Evolutionary conservation across 1,140 invertebrate species (phyloP).

Genomic region (Danaus plexippus): DNA sequence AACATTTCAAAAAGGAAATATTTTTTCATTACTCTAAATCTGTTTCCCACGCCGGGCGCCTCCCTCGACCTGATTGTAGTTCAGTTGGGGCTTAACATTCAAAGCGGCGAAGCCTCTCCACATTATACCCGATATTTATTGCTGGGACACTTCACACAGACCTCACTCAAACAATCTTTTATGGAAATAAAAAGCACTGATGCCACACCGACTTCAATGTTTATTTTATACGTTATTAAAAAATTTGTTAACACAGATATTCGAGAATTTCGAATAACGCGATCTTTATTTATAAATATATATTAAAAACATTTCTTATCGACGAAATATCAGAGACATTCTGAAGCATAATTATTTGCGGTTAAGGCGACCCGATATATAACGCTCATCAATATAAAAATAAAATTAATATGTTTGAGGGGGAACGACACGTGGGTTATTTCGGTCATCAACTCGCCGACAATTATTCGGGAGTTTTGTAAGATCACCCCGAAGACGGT

Average conservation of each 20-base stretch:
- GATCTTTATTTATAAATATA: background rate
- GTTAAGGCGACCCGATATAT: conserved; percentile 13
- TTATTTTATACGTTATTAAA: no score
- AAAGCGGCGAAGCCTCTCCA: conserved; percentile 55
- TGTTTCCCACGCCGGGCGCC: conserved; percentile 29
- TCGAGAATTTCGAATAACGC: no score
- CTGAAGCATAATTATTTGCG: conserved; percentile 11
- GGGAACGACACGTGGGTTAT: conserved; percentile 54
- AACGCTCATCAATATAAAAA: conserved; percentile 56
- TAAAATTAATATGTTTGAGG: conserved; percentile 61
- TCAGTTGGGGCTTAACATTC: conserved; percentile 64
- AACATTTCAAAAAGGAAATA: no score
- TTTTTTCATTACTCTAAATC: no score
- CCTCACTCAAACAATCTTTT: conserved; percentile 4
- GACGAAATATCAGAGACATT: conserved; percentile 20
- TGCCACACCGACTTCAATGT: no score
- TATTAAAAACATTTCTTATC: conserved; percentile 2
- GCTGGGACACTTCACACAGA: conserved; percentile 49
- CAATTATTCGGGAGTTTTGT: conserved; percentile 67
- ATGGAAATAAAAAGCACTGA: no score
- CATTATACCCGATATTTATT: conserved; percentile 68
- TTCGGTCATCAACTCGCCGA: conserved; percentile 62
- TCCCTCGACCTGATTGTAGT: conserved; percentile 54
- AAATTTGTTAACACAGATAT: no score
- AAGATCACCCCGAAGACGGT: conserved; percentile 65